Percentiles rank a stretch among this genome's conserved stretches.
These are phyloP conservation scores for Ctenochaetus hawaiiensis DNA, from an alignment of 2,797 vertebrate species.

Conservation along the genomic window DNA sequence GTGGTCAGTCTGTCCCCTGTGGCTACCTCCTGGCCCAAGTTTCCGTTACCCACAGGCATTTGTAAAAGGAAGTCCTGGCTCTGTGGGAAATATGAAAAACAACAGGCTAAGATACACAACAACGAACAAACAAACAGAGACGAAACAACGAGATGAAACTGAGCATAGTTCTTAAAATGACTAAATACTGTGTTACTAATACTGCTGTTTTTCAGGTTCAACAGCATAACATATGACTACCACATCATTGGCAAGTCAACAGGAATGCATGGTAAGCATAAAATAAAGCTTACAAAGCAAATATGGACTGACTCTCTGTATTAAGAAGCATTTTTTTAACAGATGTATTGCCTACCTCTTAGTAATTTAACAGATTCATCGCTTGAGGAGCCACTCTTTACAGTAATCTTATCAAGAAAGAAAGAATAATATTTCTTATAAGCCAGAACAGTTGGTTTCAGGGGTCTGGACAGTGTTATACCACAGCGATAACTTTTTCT, in stretches of 20 bases:
- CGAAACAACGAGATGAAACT: neutral
- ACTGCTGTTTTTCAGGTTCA: too few relatives aligned
- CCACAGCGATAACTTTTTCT: too few relatives aligned
- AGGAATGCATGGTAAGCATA: neutral
- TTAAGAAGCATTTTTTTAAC: too few relatives aligned
- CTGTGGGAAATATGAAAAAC: slow-evolving; percentile 73
- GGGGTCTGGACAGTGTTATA: too few relatives aligned
- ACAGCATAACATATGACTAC: neutral
- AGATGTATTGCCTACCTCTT: too few relatives aligned
- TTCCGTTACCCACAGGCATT: slow-evolving; percentile 90
- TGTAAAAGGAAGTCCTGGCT: slow-evolving; percentile 96
- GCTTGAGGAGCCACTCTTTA: neutral
- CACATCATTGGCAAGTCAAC: neutral
- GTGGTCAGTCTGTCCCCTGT: slow-evolving; percentile 87
- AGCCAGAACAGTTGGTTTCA: neutral
- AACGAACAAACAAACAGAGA: too few relatives aligned
- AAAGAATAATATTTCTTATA: neutral
- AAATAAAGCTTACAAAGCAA: neutral
- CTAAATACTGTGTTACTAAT: too few relatives aligned
- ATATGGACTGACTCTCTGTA: too few relatives aligned
- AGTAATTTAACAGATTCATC: neutral
- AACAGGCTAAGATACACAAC: slow-evolving; percentile 2
- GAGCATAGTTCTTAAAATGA: neutral
- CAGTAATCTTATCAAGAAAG: neutral
- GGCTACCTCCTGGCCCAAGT: slow-evolving; percentile 87